A percentile compares a stretch with the other conserved stretches of the same genome.
phyloP scores from a whole-genome alignment of 37 sponge, comb jelly and placozoan genomes.

The Spongia lamella region DNA sequence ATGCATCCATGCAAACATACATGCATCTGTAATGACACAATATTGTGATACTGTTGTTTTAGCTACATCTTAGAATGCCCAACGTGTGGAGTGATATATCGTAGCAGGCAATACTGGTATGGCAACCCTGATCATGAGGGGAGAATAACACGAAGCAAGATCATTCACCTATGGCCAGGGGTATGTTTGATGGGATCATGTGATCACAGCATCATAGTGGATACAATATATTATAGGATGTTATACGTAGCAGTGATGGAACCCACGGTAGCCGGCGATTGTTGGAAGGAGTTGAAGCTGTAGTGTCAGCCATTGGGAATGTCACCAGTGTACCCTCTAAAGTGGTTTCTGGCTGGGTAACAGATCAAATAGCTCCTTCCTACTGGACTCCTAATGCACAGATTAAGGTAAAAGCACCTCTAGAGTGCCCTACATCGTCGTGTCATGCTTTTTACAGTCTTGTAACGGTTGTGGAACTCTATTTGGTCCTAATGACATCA shows the following conservation, averaged over 20 bases:
- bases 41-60: background rate
- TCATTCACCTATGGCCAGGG: slow-evolving; percentile 90
- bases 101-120: slow-evolving; percentile 93
- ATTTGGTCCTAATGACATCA: slow-evolving; percentile 65
- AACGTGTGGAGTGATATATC: slow-evolving; percentile 88
- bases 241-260: slow-evolving; percentile 5
- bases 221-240: background rate
- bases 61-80: slow-evolving; percentile 89
- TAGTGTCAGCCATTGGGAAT: slow-evolving; percentile 56
- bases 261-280: slow-evolving; percentile 55
- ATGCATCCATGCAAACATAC: no score
- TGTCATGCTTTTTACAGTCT: slow-evolving; percentile 18
- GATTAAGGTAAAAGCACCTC: slow-evolving; percentile 47
- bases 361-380: slow-evolving; percentile 78
- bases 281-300: slow-evolving; percentile 66
- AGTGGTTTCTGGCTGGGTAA: slow-evolving; percentile 76
- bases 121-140: slow-evolving; percentile 81
- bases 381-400: slow-evolving; percentile 90
- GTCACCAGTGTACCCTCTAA: slow-evolving; percentile 62
- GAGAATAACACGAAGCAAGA: slow-evolving; percentile 69
- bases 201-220: background rate
- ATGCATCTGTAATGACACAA: background rate
- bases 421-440: no score
- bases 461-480: slow-evolving; percentile 68
- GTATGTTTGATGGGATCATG: slow-evolving; percentile 28